Evolutionary conservation across 2,113 vertebrate species (phyloP).

Genomic region (Microtus richardsoni): DNA sequence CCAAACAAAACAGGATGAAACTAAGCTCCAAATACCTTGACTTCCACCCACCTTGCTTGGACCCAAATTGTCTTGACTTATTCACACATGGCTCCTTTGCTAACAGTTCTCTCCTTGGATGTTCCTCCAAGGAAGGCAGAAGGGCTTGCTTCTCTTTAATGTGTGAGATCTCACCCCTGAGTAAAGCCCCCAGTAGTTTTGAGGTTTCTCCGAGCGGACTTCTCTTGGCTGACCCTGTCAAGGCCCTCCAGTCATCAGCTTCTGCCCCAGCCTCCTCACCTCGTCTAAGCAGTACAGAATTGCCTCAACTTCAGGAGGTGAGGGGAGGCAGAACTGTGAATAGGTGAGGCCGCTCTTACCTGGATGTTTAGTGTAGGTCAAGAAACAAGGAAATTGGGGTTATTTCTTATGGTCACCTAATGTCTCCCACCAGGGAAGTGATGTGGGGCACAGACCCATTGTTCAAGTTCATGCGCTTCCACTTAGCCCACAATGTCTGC

Average conservation of each 20-base stretch:
- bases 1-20: neutral
- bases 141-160: neutral
- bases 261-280: neutral
- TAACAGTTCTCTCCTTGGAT: neutral
- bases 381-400: slow-evolving; percentile 15
- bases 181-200: neutral
- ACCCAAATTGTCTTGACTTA: neutral
- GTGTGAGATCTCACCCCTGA: neutral
- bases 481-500: neutral
- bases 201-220: neutral
- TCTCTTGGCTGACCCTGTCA: neutral
- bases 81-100: neutral
- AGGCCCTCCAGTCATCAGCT: neutral
- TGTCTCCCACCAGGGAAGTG: neutral
- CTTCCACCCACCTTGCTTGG: neutral
- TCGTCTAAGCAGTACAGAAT: neutral
- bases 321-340: neutral
- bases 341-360: neutral
- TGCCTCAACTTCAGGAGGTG: neutral
- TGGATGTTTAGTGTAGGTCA: slow-evolving; percentile 2
- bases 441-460: neutral
- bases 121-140: neutral
- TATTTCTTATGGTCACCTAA: neutral
- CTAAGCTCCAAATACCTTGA: neutral
- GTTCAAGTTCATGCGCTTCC: neutral